A percentile compares a stretch with the other conserved stretches of the same genome.
Evolutionary conservation across 1,140 invertebrate genomes (phyloP).

Genomic region (Cotesia chilonis): DNA sequence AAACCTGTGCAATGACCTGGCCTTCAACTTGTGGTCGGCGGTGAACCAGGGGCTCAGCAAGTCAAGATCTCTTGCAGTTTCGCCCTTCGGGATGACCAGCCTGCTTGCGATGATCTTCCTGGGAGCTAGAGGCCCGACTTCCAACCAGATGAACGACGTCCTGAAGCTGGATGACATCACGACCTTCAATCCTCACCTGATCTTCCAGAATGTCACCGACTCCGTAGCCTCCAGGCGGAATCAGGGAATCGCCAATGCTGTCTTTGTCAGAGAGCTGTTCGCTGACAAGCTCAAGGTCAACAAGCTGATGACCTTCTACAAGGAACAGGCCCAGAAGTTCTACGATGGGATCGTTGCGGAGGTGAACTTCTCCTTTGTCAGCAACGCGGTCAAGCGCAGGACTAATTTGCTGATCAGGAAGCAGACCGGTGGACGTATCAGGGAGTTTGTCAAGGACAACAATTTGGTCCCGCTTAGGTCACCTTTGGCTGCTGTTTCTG

Average conservation of each 20-base stretch:
- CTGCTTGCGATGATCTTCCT: constrained; percentile 88
- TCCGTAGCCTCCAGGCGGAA: constrained; percentile 69
- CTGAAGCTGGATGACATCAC: constrained; percentile 86
- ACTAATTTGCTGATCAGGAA: constrained; percentile 82
- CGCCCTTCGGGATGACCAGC: constrained; percentile 85
- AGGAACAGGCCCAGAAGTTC: constrained; percentile 83
- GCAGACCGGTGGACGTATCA: constrained; percentile 78
- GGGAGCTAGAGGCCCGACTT: constrained; percentile 85
- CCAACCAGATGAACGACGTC: constrained; percentile 88
- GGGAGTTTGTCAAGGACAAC: constrained; percentile 78
- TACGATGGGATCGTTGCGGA: constrained; percentile 87
- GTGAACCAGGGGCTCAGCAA: constrained; percentile 75
- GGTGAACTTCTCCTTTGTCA: constrained; percentile 80
- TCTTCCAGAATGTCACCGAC: constrained; percentile 84
- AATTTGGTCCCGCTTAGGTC: constrained; percentile 75
- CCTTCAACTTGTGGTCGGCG: constrained; percentile 81
- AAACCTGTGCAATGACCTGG: constrained; percentile 83
- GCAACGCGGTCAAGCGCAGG: constrained; percentile 77
- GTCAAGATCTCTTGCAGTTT: constrained; percentile 80
- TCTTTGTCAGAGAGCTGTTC: constrained; percentile 80
- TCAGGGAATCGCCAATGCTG: constrained; percentile 76
- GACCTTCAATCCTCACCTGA: constrained; percentile 86
- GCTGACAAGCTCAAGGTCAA: constrained; percentile 78
- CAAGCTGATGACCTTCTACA: constrained; percentile 83
- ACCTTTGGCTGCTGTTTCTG: constrained; percentile 79